Evolutionary conservation across 2,113 vertebrate genomes (phyloP).

Genomic region (Rhea americana): DNA sequence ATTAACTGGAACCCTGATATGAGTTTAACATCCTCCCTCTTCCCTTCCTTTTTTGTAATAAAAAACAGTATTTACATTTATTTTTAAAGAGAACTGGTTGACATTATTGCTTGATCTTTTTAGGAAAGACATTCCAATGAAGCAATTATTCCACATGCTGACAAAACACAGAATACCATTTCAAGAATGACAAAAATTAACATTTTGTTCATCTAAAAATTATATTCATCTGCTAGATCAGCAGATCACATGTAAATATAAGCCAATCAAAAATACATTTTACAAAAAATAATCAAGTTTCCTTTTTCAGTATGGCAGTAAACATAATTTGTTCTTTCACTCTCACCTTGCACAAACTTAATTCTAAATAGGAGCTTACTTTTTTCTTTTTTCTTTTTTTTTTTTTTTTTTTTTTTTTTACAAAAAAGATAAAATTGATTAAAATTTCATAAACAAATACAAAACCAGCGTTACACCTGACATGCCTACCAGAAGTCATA

Average conservation of each 20-base stretch:
- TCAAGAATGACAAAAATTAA: constrained; percentile 52
- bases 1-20: constrained; percentile 42
- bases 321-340: constrained; percentile 53
- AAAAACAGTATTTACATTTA: constrained; percentile 25
- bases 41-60: constrained; percentile 20
- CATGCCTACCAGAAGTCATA: neutral
- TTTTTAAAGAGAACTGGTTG: constrained; percentile 56
- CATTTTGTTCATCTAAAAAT: constrained; percentile 32
- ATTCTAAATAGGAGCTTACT: constrained; percentile 34
- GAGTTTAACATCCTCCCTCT: constrained; percentile 12
- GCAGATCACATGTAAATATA: constrained; percentile 19
- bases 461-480: neutral
- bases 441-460: constrained; percentile 54
- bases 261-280: constrained; percentile 48
- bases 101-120: constrained; percentile 75
- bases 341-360: constrained; percentile 39
- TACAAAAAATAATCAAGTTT: constrained; percentile 28
- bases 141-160: constrained; percentile 33
- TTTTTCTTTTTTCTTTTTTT: neutral
- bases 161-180: neutral
- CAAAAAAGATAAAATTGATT: neutral
- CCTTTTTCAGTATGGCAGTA: constrained; percentile 57
- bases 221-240: neutral
- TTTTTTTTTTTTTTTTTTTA: neutral
- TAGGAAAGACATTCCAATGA: constrained; percentile 27